These are phyloP conservation scores for Harpegnathos saltator DNA, from an alignment of 1,140 invertebrate genomes.

Conservation along the genomic window DNA sequence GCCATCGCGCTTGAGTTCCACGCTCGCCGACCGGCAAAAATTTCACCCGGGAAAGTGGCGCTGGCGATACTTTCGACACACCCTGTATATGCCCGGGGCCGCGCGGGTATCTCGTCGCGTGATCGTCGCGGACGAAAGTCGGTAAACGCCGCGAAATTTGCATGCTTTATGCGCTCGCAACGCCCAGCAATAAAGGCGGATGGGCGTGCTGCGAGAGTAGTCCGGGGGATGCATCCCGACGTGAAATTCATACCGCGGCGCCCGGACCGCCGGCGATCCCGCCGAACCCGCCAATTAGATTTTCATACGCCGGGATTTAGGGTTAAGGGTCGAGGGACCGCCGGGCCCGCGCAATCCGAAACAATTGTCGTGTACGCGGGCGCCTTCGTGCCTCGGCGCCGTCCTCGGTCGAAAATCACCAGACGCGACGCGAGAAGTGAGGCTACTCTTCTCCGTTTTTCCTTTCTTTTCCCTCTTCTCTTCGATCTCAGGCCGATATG, in stretches of 20 bases:
- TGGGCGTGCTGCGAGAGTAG: conserved; percentile 58
- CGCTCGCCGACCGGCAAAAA: background rate
- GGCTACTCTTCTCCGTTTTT: too few relatives aligned
- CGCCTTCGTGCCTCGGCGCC: conserved; percentile 1
- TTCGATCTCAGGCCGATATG: too few relatives aligned
- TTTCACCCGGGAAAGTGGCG: background rate
- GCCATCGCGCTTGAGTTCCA: too few relatives aligned
- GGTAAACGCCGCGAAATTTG: conserved; percentile 68
- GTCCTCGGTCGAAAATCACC: conserved; percentile 16
- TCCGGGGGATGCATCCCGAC: conserved; percentile 21
- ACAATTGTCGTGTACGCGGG: conserved; percentile 66
- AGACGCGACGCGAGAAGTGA: background rate
- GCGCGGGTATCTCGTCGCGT: conserved; percentile 33
- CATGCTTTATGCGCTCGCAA: conserved; percentile 63
- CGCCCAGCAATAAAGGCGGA: conserved; percentile 68
- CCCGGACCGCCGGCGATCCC: conserved; percentile 15
- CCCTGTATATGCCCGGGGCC: background rate
- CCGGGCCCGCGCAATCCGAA: conserved; percentile 59
- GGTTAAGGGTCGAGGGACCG: conserved; percentile 73
- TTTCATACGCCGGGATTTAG: conserved; percentile 74
- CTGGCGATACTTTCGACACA: background rate
- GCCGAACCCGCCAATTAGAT: conserved; percentile 68
- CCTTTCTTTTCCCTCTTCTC: too few relatives aligned
- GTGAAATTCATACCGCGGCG: conserved; percentile 60
- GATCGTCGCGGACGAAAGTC: conserved; percentile 55